Conservation (phyloP, 2,113 vertebrate species). For the Lutjanus erythropterus region DNA sequence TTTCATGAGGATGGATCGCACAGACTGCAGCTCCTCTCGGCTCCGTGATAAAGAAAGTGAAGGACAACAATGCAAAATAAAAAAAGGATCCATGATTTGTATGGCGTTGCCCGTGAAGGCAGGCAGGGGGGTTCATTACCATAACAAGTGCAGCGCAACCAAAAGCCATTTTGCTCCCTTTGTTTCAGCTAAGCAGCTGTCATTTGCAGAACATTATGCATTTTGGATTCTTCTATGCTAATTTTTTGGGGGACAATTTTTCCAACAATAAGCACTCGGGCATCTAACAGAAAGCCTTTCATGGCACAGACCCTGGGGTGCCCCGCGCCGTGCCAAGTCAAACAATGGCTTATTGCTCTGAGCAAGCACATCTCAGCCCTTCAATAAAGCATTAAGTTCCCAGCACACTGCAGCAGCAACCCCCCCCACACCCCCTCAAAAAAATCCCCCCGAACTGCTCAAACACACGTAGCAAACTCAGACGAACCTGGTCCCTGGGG, state of each 20-base stretch:
- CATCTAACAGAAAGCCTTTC: conserved; percentile 96
- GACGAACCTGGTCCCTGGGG: conserved; percentile 86
- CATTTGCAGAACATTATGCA: conserved; percentile 94
- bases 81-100: conserved; percentile 49
- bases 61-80: conserved; percentile 48
- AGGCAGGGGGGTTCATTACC: conserved; percentile 84
- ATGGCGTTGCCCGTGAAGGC: conserved; percentile 53
- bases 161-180: conserved; percentile 90
- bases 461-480: conserved; percentile 69
- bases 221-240: conserved; percentile 96
- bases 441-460: conserved; percentile 6
- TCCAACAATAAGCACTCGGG: conserved; percentile 93
- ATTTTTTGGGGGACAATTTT: conserved; percentile 88
- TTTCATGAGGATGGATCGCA: conserved; percentile 22
- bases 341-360: conserved; percentile 94
- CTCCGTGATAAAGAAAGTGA: conserved; percentile 20
- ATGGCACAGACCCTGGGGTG: conserved; percentile 92
- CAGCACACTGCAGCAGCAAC: conserved; percentile 86
- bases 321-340: conserved; percentile 90
- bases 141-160: conserved; percentile 87
- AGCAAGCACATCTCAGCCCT: conserved; percentile 89
- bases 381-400: conserved; percentile 88
- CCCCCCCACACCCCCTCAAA: no score
- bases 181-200: conserved; percentile 97
- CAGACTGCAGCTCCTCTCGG: conserved; percentile 10